These are phyloP conservation scores for Lichenostomus cassidix DNA, from an alignment of 2,113 vertebrate species.

Conservation along the genomic window DNA sequence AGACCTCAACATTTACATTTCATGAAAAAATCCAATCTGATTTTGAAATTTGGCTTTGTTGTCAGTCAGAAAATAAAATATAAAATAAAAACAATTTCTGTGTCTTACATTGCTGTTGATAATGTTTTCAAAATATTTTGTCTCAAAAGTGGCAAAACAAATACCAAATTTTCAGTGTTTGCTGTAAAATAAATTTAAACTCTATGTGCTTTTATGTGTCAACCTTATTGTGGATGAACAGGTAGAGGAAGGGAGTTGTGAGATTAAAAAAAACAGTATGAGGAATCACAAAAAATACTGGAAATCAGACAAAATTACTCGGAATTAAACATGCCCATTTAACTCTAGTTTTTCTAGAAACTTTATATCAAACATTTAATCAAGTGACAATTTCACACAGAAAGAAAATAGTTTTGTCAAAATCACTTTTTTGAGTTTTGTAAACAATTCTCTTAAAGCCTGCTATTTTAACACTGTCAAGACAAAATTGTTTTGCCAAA, in stretches of 20 bases:
- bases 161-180: constrained; percentile 36
- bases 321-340: neutral
- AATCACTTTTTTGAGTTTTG: neutral
- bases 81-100: constrained; percentile 60
- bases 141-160: constrained; percentile 52
- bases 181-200: constrained; percentile 1
- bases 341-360: neutral
- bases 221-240: neutral
- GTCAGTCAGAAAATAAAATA: constrained; percentile 61
- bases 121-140: constrained; percentile 69
- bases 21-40: constrained; percentile 54
- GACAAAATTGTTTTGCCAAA: constrained; percentile 13
- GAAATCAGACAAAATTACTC: neutral
- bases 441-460: neutral
- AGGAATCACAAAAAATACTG: neutral
- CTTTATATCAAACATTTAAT: neutral
- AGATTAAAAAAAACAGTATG: neutral
- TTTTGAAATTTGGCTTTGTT: constrained; percentile 64
- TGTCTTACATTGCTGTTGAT: constrained; percentile 52
- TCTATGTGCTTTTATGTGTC: neutral
- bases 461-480: neutral
- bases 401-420: constrained; percentile 4
- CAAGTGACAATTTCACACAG: neutral
- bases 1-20: constrained; percentile 65
- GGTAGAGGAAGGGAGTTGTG: neutral